Base-by-base conservation (phyloP, 2,888 invertebrate species). In the Incurvaria masculella region DNA sequence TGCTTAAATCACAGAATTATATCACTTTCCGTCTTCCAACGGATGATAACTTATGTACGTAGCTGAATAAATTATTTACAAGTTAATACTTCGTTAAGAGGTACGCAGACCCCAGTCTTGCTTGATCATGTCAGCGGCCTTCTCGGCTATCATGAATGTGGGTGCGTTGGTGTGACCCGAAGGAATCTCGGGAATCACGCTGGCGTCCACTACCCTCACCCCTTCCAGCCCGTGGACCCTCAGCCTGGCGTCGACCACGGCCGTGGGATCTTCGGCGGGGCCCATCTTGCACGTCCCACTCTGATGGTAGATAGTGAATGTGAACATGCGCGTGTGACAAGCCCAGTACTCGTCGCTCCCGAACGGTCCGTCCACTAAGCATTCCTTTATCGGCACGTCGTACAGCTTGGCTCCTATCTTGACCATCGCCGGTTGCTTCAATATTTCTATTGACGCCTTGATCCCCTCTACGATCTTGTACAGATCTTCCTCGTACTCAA, bases 111-210 rank as follows among this genome's bases (percentile, higher is more conserved):
- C 65, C 75, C 75, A 79, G 50, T 74, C 75, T 58, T 83, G 63
- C 64, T 86, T 87, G 42, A 88, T 86, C 72, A 88, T 75, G 60
- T 89, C 88, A 0, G 86, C 75, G 5, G 83, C 88, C 62, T 89
- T 91, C 64, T 91, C 91, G 2, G 89, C 91, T 57, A 91, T 89
- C 91, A 91, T 90, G 52, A 83, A 88, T 1, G 81, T 81, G 0
- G 91, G 88, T 0, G 88, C 86, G 57, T 90, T 90, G 1, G 90
- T 90, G 61, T 91, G 90, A 19, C 86, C 87, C 1, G 89, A 85
- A 1, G 86, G 83, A 41, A 91, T 85, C 63, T 83, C 82, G 1
- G 91, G 91, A 82, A 91, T 91, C 40, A 91, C 81, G 53, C 89
- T 89, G 0, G 89, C 89, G 61, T 91, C 91, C 49, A 89, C 84